A percentile compares a stretch with the other conserved stretches of the same genome.
Conservation (phyloP, 2,888 invertebrate genomes). For the Perizoma flavofasciatum region DNA sequence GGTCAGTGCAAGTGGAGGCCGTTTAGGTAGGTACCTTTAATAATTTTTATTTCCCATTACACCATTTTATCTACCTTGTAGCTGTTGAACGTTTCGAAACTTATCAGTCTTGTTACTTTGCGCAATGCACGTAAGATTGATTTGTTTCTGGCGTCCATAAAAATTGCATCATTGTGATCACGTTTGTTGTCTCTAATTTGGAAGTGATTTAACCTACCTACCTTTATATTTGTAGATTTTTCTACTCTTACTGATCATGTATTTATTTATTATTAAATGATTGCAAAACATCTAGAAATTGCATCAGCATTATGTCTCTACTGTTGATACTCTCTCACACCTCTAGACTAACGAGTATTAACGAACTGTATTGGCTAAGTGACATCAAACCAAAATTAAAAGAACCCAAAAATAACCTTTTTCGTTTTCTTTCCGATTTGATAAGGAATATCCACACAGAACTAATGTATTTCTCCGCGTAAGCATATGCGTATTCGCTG, state of each 20-base stretch:
- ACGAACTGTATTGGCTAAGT: too few species aligned
- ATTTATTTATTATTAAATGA: too few species aligned
- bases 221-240: not conserved
- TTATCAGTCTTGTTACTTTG: slow-evolving; percentile 25
- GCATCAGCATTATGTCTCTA: too few species aligned
- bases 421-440: not conserved
- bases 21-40: slow-evolving; percentile 17
- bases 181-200: slow-evolving; percentile 18
- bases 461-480: slow-evolving; percentile 12
- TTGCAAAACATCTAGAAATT: too few species aligned
- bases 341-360: too few species aligned
- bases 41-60: slow-evolving; percentile 16
- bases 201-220: not conserved
- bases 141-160: too few species aligned
- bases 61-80: slow-evolving; percentile 24
- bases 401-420: not conserved
- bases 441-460: slow-evolving; percentile 2
- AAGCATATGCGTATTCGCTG: slow-evolving; percentile 21
- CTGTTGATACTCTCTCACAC: too few species aligned
- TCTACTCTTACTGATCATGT: not conserved
- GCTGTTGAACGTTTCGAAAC: slow-evolving; percentile 25
- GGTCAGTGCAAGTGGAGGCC: slow-evolving; percentile 7
- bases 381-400: not conserved
- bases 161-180: slow-evolving; percentile 26
- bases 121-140: slow-evolving; percentile 19